phyloP scores from a whole-genome alignment of 2,888 invertebrate species.

The Brachyptera putata region DNA sequence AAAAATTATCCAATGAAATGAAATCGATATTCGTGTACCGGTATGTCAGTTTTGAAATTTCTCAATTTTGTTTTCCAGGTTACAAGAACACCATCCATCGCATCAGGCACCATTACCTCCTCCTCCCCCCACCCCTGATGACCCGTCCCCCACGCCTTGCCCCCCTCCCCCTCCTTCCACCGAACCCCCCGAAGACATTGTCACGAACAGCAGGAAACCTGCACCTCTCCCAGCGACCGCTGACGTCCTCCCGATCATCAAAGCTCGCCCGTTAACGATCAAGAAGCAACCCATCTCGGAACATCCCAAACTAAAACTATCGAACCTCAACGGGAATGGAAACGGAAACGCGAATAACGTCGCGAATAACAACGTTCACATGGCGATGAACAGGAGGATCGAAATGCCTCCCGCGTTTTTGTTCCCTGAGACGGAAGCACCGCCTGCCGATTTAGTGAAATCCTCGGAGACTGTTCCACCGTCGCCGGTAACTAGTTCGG shows the following conservation, averaged over 20 bases:
- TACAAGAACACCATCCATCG: slow-evolving; percentile 20
- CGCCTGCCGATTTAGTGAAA: slow-evolving; percentile 52
- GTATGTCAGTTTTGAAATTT: background rate
- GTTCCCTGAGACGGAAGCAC: slow-evolving; percentile 69
- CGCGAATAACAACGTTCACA: slow-evolving; percentile 50
- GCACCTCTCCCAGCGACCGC: background rate
- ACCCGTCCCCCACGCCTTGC: slow-evolving; percentile 14
- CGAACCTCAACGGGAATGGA: slow-evolving; percentile 6
- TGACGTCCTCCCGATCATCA: slow-evolving; percentile 49
- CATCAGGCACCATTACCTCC: slow-evolving; percentile 18
- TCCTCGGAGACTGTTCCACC: slow-evolving; percentile 32
- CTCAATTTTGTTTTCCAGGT: background rate
- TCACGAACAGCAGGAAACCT: background rate
- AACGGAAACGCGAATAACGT: slow-evolving; percentile 43
- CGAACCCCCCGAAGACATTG: slow-evolving; percentile 23
- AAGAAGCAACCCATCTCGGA: slow-evolving; percentile 78
- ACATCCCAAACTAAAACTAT: slow-evolving; percentile 61
- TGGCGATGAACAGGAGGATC: slow-evolving; percentile 67
- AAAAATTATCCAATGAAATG: too few relatives aligned
- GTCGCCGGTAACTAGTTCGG: slow-evolving; percentile 1
- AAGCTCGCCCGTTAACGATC: slow-evolving; percentile 78
- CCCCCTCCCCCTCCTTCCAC: slow-evolving; percentile 24
- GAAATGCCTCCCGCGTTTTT: slow-evolving; percentile 81
- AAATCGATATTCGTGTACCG: too few relatives aligned
- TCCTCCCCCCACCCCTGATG: slow-evolving; percentile 22